Conservation (phyloP, 2,888 invertebrate species). For the Eupithecia subfuscata region DNA sequence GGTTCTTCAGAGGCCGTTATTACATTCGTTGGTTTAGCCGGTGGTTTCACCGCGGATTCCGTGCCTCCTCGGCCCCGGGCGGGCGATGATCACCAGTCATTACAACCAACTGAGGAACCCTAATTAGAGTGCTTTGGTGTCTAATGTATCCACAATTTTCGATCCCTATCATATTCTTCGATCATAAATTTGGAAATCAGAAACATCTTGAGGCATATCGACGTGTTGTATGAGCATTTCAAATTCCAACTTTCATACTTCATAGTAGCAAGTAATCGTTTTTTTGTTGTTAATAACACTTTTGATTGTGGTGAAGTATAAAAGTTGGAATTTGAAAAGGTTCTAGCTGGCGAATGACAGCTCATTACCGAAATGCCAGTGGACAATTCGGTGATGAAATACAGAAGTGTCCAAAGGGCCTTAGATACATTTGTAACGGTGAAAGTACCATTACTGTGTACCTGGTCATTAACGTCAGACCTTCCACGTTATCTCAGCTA, state of each 20-base stretch:
- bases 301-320: not conserved
- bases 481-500: constrained; percentile 44
- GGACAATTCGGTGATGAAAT: constrained; percentile 48
- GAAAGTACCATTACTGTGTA: constrained; percentile 56
- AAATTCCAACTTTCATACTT: not conserved
- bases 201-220: constrained; percentile 20
- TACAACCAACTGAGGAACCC: constrained; percentile 51
- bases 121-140: constrained; percentile 55
- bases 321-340: not conserved
- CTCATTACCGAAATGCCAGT: not conserved
- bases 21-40: constrained; percentile 38
- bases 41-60: constrained; percentile 34
- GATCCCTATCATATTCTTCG: constrained; percentile 37
- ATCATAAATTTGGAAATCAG: constrained; percentile 31
- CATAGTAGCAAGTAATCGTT: not conserved
- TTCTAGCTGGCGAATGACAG: not conserved
- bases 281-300: too few species aligned
- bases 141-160: constrained; percentile 49
- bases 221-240: not conserved
- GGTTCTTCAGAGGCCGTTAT: constrained; percentile 46
- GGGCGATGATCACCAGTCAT: constrained; percentile 54
- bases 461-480: constrained; percentile 46
- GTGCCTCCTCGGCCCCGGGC: constrained; percentile 45
- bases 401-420: constrained; percentile 43
- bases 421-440: constrained; percentile 51